Base-by-base conservation (phyloP, 2,113 vertebrate species). In the Uria lomvia region DNA sequence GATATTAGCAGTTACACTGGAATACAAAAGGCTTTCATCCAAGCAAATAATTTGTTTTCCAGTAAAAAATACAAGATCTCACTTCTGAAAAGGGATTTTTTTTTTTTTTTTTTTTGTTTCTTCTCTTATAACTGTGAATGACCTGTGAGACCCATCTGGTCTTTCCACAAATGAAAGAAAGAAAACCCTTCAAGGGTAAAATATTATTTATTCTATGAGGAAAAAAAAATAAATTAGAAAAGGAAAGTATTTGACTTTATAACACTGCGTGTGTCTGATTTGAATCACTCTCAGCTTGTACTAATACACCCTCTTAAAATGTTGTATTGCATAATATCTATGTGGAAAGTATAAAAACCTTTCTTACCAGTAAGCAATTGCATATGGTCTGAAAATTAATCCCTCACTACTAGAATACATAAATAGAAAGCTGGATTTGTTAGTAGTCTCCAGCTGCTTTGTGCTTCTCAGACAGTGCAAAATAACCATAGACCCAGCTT, bases 1-100 rank as follows among this genome's bases (percentile, higher is more conserved):
- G 97, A 97, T 97, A 97, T 87, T 94, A 96, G 89, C 96, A 98
- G 98, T 97, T 98, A 98, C 83, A 81, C 34, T 95, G 94, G 87
- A 97, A 95, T 91, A 97, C 91, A 97, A 97, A 98, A 97, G 96
- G 74, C 96, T 98, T 98, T 92, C 94, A 98, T 97, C 91, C 94
- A 97, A 98, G 93, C 93, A 98, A 97, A 98, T 98, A 97, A 98
- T 98, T 97, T 96, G 74, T 97, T 98, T 98, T 97, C 92, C 52
- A 70, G 66, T 86, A 86, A 97, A 97, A 95, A 97, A 96, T 93
- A 97, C 84, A 97, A 86, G 67, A 93, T 96, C 88, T 97, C 91
- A 96, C 94, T 92, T 98, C 86, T 93, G 78, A 97, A 95, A 86
- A 94, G 18, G 52, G 18, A 45, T 30, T 88, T 71, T 87, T 89